Conservation (phyloP, 53 echinoderm and acorn worm genomes). For the Holothuria scabra region DNA sequence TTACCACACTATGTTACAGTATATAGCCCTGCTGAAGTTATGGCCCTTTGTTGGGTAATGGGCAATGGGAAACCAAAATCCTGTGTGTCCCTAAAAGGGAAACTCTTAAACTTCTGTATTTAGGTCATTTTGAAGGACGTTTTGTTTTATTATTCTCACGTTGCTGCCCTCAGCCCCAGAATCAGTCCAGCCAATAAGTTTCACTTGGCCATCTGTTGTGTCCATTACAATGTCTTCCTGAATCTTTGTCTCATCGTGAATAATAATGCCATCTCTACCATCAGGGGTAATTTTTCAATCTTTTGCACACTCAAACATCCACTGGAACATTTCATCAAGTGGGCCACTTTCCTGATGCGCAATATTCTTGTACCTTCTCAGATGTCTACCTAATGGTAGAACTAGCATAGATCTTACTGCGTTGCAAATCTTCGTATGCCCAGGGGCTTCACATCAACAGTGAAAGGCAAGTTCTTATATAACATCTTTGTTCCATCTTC, state of each 20-base stretch:
- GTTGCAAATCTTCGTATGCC: neutral
- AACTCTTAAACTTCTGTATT: neutral
- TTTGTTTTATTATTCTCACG: neutral
- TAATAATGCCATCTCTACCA: neutral
- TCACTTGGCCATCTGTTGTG: neutral
- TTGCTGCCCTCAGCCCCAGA: neutral
- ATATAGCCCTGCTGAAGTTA: neutral
- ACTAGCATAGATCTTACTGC: neutral
- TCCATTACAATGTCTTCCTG: conserved; percentile 12
- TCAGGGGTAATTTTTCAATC: neutral
- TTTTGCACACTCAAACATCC: neutral
- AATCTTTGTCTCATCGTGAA: conserved; percentile 1
- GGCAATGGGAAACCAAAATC: neutral
- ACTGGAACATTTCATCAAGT: neutral
- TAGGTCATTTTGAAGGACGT: neutral
- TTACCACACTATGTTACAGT: neutral
- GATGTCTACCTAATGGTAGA: conserved; percentile 25
- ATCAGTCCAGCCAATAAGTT: conserved; percentile 1
- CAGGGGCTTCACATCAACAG: neutral
- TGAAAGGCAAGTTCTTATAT: neutral
- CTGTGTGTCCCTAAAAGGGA: neutral
- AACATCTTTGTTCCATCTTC: no score
- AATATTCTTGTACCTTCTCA: conserved; percentile 12
- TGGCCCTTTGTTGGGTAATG: neutral
- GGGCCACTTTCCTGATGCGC: neutral